phyloP scores from a whole-genome alignment of 2,888 invertebrate genomes.

The Acronicta leporina region DNA sequence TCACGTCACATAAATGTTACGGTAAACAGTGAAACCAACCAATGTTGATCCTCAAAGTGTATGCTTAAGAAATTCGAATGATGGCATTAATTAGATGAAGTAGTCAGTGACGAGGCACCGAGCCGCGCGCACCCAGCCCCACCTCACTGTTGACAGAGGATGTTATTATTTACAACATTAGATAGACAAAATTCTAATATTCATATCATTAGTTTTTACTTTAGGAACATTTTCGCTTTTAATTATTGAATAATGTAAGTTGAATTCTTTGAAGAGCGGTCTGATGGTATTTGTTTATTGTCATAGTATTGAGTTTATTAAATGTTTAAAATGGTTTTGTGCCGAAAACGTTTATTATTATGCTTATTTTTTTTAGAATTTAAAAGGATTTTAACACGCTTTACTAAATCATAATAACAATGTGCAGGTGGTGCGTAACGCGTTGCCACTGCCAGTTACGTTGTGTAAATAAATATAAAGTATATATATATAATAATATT shows the following conservation, averaged over 20 bases:
- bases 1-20: conserved; percentile 67
- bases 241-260: conserved; percentile 73
- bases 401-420: conserved; percentile 78
- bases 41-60: conserved; percentile 70
- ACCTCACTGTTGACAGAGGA: conserved; percentile 63
- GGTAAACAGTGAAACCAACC: conserved; percentile 69
- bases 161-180: conserved; percentile 79
- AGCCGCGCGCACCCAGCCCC: conserved; percentile 65
- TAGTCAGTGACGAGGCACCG: conserved; percentile 63
- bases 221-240: conserved; percentile 81
- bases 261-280: conserved; percentile 72
- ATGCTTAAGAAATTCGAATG: conserved; percentile 70
- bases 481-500: conserved; percentile 67
- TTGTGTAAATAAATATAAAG: conserved; percentile 84
- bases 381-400: conserved; percentile 75
- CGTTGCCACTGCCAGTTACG: conserved; percentile 78
- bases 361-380: conserved; percentile 70
- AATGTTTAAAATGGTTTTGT: conserved; percentile 65
- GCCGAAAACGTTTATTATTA: conserved; percentile 57
- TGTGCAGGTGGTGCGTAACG: conserved; percentile 77
- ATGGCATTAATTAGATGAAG: conserved; percentile 67
- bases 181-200: conserved; percentile 87
- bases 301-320: conserved; percentile 78
- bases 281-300: conserved; percentile 77
- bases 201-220: conserved; percentile 89